Conservation (phyloP, 2,888 invertebrate genomes). For the Eupithecia exiguata region DNA sequence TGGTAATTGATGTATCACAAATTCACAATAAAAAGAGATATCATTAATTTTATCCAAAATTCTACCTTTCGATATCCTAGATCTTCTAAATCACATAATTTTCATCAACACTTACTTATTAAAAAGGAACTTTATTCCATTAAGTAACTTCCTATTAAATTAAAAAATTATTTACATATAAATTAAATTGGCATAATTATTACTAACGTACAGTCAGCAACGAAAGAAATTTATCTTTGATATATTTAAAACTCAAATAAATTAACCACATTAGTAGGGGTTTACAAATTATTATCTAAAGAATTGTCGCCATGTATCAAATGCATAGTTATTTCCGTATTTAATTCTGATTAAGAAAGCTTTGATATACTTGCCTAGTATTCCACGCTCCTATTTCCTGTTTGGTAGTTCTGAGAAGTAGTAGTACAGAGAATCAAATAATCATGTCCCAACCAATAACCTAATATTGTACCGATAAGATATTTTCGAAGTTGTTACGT, state of each 20-base stretch:
- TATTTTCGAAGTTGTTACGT: too few species aligned
- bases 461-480: too few species aligned
- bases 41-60: not conserved
- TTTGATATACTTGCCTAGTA: too few species aligned
- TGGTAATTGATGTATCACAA: not conserved
- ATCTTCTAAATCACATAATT: not conserved
- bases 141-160: not conserved
- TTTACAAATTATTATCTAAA: not conserved
- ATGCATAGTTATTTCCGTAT: too few species aligned
- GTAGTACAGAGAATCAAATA: too few species aligned
- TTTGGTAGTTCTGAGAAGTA: too few species aligned
- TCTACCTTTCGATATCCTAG: not conserved
- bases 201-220: not conserved
- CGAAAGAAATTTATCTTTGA: not conserved
- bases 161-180: not conserved
- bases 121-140: too few species aligned
- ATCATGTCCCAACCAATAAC: too few species aligned
- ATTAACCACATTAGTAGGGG: not conserved
- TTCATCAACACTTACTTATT: not conserved
- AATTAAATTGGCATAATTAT: not conserved
- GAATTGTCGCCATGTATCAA: not conserved
- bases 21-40: not conserved
- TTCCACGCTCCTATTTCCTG: too few species aligned
- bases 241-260: too few species aligned
- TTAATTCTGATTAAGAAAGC: too few species aligned